These are phyloP conservation scores for Osmerus eperlanus DNA, from an alignment of 2,113 vertebrate species.

Conservation along the genomic window DNA sequence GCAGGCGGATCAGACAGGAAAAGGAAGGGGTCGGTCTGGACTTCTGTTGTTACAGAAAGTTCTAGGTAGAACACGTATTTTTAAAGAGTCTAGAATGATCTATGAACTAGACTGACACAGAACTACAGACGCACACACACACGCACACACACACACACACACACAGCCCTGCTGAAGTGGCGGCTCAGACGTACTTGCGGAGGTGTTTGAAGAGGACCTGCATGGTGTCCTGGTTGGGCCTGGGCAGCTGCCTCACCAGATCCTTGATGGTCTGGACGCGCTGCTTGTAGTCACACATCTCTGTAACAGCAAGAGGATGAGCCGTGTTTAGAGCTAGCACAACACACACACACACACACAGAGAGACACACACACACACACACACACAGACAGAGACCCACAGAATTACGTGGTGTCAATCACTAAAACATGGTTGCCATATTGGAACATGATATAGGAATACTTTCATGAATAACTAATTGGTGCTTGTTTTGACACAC, in stretches of 20 bases:
- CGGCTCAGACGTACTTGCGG: constrained; percentile 77
- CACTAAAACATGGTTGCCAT: no score
- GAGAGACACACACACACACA: no score
- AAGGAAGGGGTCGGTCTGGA: neutral
- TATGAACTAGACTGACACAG: neutral
- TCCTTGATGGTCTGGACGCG: constrained; percentile 84
- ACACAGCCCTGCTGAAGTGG: neutral
- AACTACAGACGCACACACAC: no score
- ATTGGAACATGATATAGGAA: no score
- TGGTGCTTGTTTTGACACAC: no score
- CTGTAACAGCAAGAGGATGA: constrained; percentile 64
- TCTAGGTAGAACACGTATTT: no score
- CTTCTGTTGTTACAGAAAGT: no score
- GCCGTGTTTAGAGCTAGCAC: neutral
- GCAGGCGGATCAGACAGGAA: no score
- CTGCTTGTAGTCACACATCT: constrained; percentile 81
- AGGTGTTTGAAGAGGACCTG: constrained; percentile 93
- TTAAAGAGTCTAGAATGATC: neutral
- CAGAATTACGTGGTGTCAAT: no score
- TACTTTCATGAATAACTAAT: no score
- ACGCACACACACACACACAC: neutral
- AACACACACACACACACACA: no score
- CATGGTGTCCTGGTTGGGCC: constrained; percentile 96
- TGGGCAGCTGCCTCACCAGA: constrained; percentile 87
- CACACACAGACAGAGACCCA: no score